Evolutionary conservation across 2,888 invertebrate genomes (phyloP), one percentile per base, ranked within the genome.

Genomic region (Lithophane semibrunnea): DNA sequence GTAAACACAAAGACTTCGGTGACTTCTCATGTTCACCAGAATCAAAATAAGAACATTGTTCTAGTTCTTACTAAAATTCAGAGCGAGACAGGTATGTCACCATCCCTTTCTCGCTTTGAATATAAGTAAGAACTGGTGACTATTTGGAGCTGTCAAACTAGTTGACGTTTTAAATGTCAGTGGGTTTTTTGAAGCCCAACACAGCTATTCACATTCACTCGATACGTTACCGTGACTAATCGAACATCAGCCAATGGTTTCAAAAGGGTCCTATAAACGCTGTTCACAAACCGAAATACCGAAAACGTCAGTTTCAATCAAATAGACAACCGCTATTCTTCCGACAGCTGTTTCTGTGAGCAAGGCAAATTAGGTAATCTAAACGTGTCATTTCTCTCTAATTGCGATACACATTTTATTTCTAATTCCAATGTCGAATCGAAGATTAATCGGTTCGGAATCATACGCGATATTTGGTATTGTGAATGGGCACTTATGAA

Each of bases 151-250:
- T 29, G 47, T 74, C 37, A 42, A 49, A 61, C 12, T 18, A 70
- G 24, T 44, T 72, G 72, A 72, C 71, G 52, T 73, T 9, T 54
- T 71, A 54, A 54, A 42, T 7, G 24, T 70, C 49, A 70, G 5
- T 21, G 13, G 37, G 37, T 42, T 18, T 54, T n/a, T 16, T 7
- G 56, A n/a, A 56, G 54, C 21, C 4, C n/a, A 12, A 21, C 49
- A 16, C 5, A 49, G 1, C 49, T 54, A 54, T 54, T 54, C 56
- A 24, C 1, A 56, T 24, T 2, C 24, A n/a, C 10, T 56, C n/a
- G n/a, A 13, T 24, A 56, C 2, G 5, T 5, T 24, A 24, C 24
- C 56, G n/a, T 56, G 56, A 5, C 5, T 5, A 12, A 24, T 56
- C 12, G 5, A 24, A 56, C 2, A 56, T 56, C 4, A 24, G 2